Conservation (phyloP, 2,113 vertebrate species). For the Daboia siamensis region DNA sequence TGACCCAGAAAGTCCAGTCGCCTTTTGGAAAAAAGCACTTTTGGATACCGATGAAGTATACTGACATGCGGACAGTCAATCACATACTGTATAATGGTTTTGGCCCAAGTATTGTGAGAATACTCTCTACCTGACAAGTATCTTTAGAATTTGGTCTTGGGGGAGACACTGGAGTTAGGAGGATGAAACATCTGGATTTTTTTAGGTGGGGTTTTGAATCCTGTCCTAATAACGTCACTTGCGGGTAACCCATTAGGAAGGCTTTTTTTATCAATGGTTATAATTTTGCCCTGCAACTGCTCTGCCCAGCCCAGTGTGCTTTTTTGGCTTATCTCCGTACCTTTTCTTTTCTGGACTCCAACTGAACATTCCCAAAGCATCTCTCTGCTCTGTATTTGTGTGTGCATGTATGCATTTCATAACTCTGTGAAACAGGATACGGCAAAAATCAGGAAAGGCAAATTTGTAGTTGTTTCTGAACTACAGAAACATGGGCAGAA, state of each 20-base stretch:
- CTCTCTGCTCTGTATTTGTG: not conserved
- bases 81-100: not conserved
- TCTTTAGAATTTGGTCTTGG: not conserved
- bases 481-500: not conserved
- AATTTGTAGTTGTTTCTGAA: not conserved
- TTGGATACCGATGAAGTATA: not conserved
- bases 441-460: not conserved
- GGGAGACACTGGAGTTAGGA: not conserved
- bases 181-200: not conserved
- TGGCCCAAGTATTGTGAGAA: not conserved
- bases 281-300: not conserved
- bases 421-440: not conserved
- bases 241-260: not conserved
- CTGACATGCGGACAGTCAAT: not conserved
- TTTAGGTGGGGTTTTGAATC: not conserved
- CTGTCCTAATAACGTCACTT: not conserved
- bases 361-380: not conserved
- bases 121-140: not conserved
- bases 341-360: not conserved
- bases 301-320: not conserved
- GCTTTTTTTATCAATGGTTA: not conserved
- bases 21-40: no score
- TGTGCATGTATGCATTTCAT: not conserved
- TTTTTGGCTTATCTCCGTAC: not conserved
- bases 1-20: no score